Evolutionary conservation across 2,888 invertebrate genomes (phyloP).

Genomic region (Drosophila fungiperda): DNA sequence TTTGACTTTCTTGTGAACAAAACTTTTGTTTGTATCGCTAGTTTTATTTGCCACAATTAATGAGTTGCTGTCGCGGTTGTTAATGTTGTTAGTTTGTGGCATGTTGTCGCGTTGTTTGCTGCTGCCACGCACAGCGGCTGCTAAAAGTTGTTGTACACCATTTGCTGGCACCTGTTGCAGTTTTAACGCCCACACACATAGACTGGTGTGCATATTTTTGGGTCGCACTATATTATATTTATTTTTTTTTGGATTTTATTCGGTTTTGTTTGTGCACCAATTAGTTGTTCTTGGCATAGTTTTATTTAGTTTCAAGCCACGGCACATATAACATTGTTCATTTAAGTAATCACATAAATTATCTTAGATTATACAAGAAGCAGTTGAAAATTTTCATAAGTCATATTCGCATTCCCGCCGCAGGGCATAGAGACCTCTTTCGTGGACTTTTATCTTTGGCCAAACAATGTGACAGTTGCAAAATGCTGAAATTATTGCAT

Average conservation of each 20-base stretch:
- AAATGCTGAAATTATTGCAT: constrained; percentile 21
- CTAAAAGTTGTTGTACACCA: constrained; percentile 31
- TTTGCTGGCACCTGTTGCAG: constrained; percentile 58
- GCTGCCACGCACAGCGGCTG: constrained; percentile 30
- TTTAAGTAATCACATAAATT: constrained; percentile 77
- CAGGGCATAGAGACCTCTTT: constrained; percentile 17
- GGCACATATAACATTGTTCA: constrained; percentile 59
- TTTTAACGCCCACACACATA: constrained; percentile 17
- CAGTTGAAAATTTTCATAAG: constrained; percentile 39
- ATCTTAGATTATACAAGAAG: constrained; percentile 64
- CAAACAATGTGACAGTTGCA: constrained; percentile 24
- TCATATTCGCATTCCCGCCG: not conserved
- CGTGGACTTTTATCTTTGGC: constrained; percentile 16
- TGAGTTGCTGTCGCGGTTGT: constrained; percentile 58
- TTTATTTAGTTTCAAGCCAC: constrained; percentile 46
- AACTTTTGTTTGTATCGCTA: constrained; percentile 12
- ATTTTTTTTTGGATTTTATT: constrained; percentile 21
- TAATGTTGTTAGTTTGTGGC: constrained; percentile 49
- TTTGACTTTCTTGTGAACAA: not conserved
- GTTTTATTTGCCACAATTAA: constrained; percentile 53
- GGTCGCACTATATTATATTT: constrained; percentile 29
- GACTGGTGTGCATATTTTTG: constrained; percentile 28
- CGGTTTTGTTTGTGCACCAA: constrained; percentile 52
- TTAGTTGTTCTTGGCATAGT: constrained; percentile 76
- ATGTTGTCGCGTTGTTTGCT: constrained; percentile 37